These are phyloP conservation scores for Perithous albicinctus DNA, from an alignment of 2,888 invertebrate genomes.

Conservation along the genomic window DNA sequence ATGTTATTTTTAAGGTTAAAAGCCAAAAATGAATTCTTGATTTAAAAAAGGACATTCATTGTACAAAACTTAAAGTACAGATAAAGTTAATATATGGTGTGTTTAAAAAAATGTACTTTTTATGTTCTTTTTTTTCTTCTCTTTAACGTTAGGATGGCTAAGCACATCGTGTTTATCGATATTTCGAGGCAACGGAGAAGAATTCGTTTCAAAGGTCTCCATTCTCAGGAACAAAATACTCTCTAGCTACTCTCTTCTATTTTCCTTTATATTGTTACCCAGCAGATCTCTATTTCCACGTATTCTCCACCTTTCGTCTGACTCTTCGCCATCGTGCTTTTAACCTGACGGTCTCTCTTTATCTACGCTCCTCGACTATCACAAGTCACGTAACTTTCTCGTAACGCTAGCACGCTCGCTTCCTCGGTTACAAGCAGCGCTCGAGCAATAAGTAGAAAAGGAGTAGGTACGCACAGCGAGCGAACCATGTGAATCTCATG, in stretches of 20 bases:
- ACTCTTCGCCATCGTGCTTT: neutral
- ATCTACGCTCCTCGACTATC: constrained; percentile 32
- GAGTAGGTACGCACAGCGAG: constrained; percentile 49
- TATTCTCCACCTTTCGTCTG: constrained; percentile 8
- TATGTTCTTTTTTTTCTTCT: no score
- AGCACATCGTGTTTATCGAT: neutral
- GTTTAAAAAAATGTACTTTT: neutral
- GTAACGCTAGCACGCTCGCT: constrained; percentile 49
- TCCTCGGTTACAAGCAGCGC: constrained; percentile 54
- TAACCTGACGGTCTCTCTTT: constrained; percentile 8
- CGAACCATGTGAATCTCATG: constrained; percentile 15
- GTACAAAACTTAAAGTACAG: no score
- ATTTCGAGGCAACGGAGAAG: constrained; percentile 13
- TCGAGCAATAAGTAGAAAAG: constrained; percentile 59
- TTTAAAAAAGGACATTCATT: no score
- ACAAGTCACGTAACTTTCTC: constrained; percentile 61
- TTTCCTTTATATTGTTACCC: constrained; percentile 14
- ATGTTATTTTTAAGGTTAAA: no score
- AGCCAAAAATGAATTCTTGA: no score
- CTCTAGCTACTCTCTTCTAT: constrained; percentile 18
- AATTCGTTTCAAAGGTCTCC: neutral
- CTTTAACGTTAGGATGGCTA: neutral
- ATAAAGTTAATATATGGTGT: neutral
- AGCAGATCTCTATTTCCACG: constrained; percentile 32
- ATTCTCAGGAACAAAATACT: constrained; percentile 33